A percentile compares a stretch with the other conserved stretches of the same genome.
These are phyloP conservation scores for Drosophila formosana DNA, from an alignment of 2,888 invertebrate species.

Conservation along the genomic window DNA sequence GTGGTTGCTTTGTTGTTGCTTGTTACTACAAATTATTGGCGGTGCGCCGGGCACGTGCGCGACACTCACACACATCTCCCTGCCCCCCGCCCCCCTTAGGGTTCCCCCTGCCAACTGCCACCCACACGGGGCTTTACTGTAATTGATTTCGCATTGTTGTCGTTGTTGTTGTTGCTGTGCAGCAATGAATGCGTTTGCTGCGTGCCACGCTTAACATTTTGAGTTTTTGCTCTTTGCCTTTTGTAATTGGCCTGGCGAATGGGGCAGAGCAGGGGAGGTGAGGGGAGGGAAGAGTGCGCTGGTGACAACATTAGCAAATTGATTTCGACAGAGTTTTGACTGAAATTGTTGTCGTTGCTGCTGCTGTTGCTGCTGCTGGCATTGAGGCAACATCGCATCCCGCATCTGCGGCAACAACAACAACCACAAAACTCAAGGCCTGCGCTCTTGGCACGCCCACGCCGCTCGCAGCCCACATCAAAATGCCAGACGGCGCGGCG, in stretches of 20 bases:
- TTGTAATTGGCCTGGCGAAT: conserved; percentile 47
- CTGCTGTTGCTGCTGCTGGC: conserved; percentile 48
- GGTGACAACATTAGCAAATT: conserved; percentile 72
- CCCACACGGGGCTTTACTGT: conserved; percentile 62
- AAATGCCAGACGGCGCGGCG: conserved; percentile 70
- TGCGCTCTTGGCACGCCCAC: conserved; percentile 45
- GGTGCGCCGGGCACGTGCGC: conserved; percentile 71
- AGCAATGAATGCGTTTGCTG: conserved; percentile 77
- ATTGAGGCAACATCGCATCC: conserved; percentile 46
- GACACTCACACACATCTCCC: conserved; percentile 27
- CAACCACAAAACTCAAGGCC: conserved; percentile 53
- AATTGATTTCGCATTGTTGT: conserved; percentile 74
- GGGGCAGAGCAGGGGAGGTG: not conserved
- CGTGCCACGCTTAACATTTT: conserved; percentile 65
- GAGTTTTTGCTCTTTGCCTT: conserved; percentile 66
- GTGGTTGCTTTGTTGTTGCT: conserved; percentile 55
- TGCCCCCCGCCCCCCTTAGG: not conserved
- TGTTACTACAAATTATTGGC: conserved; percentile 79
- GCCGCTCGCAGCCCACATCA: conserved; percentile 45
- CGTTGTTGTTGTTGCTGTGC: conserved; percentile 33
- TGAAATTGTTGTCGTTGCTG: conserved; percentile 22
- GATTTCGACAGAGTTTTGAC: conserved; percentile 52
- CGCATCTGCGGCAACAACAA: conserved; percentile 31
- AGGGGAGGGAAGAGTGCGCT: conserved; percentile 6
- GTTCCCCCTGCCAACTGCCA: conserved; percentile 3